Conservation (phyloP, 2,888 invertebrate genomes). For the Patella caerulea region DNA sequence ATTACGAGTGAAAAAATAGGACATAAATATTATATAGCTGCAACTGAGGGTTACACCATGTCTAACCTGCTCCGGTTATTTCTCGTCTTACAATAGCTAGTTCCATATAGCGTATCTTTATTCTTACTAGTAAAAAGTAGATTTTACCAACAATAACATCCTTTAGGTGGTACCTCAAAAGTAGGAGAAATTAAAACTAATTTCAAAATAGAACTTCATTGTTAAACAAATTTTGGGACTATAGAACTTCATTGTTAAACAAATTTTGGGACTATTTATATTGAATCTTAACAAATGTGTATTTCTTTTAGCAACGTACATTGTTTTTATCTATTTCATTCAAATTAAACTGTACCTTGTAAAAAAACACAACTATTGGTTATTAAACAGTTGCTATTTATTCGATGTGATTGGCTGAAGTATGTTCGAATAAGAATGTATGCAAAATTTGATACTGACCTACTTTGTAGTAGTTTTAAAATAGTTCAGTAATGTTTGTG, state of each 20-base stretch:
- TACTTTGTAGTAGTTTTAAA: no score
- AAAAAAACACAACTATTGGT: no score
- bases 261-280: slow-evolving; percentile 1
- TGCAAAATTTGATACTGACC: no score
- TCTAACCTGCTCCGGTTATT: slow-evolving; percentile 86
- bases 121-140: slow-evolving; percentile 97
- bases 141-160: slow-evolving; percentile 99
- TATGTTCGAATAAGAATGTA: no score
- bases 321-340: background rate
- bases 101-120: slow-evolving; percentile 99
- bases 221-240: background rate
- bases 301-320: background rate
- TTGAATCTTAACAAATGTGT: background rate
- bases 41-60: background rate
- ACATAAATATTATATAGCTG: background rate
- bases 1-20: no score
- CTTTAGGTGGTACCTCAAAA: slow-evolving; percentile 89
- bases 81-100: slow-evolving; percentile 99
- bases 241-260: background rate
- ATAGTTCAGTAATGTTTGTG: no score
- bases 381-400: no score
- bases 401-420: no score
- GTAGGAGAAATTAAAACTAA: slow-evolving; percentile 20
- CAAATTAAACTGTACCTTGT: no score
- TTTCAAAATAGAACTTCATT: no score